Evolutionary conservation across 1,140 invertebrate species (phyloP), one percentile per base, ranked within the genome.

Genomic region (Bursaphelenchus mucronatus): DNA sequence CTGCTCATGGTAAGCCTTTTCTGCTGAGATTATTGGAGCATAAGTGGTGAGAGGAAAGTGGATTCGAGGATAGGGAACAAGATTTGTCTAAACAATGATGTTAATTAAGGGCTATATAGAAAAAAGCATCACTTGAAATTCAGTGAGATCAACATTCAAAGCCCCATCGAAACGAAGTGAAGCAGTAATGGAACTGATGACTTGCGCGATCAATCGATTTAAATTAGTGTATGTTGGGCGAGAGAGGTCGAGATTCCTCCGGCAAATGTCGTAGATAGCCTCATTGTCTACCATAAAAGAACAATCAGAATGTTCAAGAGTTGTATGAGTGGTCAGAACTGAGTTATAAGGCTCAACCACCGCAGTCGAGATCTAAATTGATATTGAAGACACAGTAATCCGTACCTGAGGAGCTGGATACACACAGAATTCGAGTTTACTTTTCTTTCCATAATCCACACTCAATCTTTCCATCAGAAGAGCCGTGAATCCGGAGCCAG

Each of bases 251-350:
- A 93, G 81, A 79, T 92, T 92, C 50, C 89, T 86, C 50, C 89
- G 86, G 83, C 91, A 93, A 82, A 93, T 92, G 81, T 93, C 90
- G 73, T 92, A 93, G 77, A 92, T 92, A 68, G 90, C 90, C 81
- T 92, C 90, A 80, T 88, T 91, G 83, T 91, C 89, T 68, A 68
- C 40, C 76, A 79, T 79, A 49, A 79, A 79, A 1, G 76, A 76
- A 56, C 82, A 83, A 63, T 84, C 83, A 8, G 79, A 81, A 57
- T 82, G 81, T 59, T 82, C 80, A 45, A 81, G 67, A 47, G 82
- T 84, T n/a, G 87, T 87, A 75, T 92, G 90, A 0, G 89, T 88
- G 3, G 82, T 83, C 39, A 85, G 73, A 53, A 85, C 81, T 39
- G 83, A 82, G 66, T 85, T 84, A 78, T 85, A 84, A 8, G 83